Percentiles rank a stretch among this genome's conserved stretches.
Evolutionary conservation across 2,113 vertebrate genomes (phyloP).

Genomic region (Oreochromis niloticus): DNA sequence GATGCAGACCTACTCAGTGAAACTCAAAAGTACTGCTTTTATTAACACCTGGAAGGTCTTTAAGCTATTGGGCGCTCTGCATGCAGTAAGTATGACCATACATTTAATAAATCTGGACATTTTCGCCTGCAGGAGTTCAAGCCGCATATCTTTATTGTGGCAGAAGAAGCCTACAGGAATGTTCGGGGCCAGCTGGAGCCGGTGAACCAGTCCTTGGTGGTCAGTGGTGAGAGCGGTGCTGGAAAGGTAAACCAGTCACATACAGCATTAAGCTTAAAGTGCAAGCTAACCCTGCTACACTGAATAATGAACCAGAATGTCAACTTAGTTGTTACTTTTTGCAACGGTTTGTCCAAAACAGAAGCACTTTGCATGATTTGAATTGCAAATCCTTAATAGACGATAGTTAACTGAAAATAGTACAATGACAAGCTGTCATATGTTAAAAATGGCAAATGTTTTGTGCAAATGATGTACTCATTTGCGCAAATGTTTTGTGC

Average conservation of each 20-base stretch:
- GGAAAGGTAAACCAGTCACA: conserved; percentile 81
- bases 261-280: not conserved
- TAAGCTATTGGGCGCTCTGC: not conserved
- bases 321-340: not conserved
- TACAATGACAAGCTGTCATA: not conserved
- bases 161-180: conserved; percentile 91
- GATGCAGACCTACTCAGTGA: not conserved
- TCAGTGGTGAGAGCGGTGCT: conserved; percentile 96
- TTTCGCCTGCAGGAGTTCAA: conserved; percentile 79
- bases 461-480: not conserved
- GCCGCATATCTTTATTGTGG: conserved; percentile 91
- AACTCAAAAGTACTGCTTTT: not conserved
- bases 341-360: not conserved
- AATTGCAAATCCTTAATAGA: not conserved
- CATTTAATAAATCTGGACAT: not conserved
- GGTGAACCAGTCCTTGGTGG: conserved; percentile 88
- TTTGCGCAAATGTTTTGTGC: not conserved
- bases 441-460: not conserved
- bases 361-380: not conserved
- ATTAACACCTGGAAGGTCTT: not conserved
- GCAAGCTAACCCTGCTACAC: not conserved
- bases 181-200: conserved; percentile 82
- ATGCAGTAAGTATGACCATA: not conserved
- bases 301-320: not conserved
- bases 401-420: not conserved